phyloP scores from a whole-genome alignment of 2,888 invertebrate genomes.

The Ichneumoninae sp. region DNA sequence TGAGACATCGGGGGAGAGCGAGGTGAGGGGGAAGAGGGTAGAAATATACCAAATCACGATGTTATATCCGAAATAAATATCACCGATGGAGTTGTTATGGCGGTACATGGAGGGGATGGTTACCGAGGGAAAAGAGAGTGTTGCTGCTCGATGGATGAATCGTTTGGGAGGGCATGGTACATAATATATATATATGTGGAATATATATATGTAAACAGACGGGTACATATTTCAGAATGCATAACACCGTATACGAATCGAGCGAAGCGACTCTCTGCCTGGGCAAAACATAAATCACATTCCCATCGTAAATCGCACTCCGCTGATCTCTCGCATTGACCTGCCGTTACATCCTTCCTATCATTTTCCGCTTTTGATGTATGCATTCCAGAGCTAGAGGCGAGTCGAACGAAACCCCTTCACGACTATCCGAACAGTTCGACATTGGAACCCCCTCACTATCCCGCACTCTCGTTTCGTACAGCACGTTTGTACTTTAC shows the following conservation, averaged over 20 bases:
- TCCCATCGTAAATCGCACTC: conserved; percentile 66
- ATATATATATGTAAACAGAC: not conserved
- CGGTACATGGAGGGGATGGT: conserved; percentile 14
- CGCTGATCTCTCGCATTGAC: conserved; percentile 67
- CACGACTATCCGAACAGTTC: conserved; percentile 32
- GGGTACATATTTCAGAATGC: conserved; percentile 47
- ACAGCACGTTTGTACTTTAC: conserved; percentile 55
- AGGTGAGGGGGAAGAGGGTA: not conserved
- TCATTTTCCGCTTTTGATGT: conserved; percentile 67
- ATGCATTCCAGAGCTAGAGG: conserved; percentile 58
- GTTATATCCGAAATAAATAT: conserved; percentile 52
- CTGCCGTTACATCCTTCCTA: conserved; percentile 68
- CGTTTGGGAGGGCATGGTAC: conserved; percentile 27
- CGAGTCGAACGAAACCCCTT: conserved; percentile 40
- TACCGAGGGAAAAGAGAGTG: conserved; percentile 26
- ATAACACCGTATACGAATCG: conserved; percentile 34
- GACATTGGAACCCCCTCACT: not conserved
- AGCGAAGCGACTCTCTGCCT: conserved; percentile 31
- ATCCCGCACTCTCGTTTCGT: conserved; percentile 19
- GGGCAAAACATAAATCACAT: conserved; percentile 64
- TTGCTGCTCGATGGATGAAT: conserved; percentile 20
- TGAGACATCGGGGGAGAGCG: conserved; percentile 35
- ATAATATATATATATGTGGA: not conserved
- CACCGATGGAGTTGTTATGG: conserved; percentile 34
- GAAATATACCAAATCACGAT: conserved; percentile 25